Base-by-base conservation (phyloP, 1,140 invertebrate species). In the Centruroides vittatus region DNA sequence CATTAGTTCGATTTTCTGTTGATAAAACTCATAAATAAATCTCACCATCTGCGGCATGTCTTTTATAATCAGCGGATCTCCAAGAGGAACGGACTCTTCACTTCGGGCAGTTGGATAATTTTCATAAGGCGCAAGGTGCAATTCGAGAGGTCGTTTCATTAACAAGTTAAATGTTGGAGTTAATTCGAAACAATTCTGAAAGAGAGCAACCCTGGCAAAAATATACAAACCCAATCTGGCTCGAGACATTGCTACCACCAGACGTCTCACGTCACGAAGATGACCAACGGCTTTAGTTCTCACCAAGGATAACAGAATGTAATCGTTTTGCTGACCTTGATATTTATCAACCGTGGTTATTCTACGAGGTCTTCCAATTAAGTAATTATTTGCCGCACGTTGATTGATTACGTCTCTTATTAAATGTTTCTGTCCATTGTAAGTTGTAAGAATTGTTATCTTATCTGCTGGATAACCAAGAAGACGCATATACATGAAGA, bases 271-370 rank as follows among this genome's bases (percentile, higher is more conserved):
- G 79, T 99, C 97, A 53, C 96, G 76, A 60, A 99, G 78, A 78
- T 99, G 96, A 59, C 97, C 97, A 47, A 99, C 93, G 12, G 91
- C 88, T 72, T 87, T 86, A 0, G 97, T 99, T 63, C 93, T 81
- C 13, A 99, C 97, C 12, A 99, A 75, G 0, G 95, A 99, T 3
- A 99, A 77, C 5, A 99, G 77, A 58, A 99, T 95, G 70, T 93
- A 97, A 75, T 99, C 96, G 75, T 99, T 99, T 74, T 99, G 97
- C 71, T 99, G 96, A 62, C 97, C 97, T 73, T 99, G 97, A 73
- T 96, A 99, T 70, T 98, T 98, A 74, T 99, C 97, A 10, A 99
- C 97, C 7, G 97, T 99, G 0, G 82, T 80, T 50, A 81, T 75
- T 78, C 98, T 98, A 67, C 90, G 84, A 1, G 97, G 96, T 66